Evolutionary conservation across 2,113 vertebrate genomes (phyloP).

Genomic region (Rafetus swinhoei): DNA sequence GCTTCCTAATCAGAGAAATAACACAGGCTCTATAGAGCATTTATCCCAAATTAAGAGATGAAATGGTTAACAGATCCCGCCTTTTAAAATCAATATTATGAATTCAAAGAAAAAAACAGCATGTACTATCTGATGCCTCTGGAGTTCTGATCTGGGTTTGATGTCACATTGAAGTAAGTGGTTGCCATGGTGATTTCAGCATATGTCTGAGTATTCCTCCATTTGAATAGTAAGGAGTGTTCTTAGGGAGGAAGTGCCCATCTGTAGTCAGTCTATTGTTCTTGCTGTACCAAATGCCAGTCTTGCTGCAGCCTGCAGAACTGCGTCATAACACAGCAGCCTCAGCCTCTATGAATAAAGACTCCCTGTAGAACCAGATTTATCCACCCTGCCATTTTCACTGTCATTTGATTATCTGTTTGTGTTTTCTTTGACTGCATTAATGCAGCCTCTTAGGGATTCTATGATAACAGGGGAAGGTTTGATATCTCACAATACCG

Average conservation of each 20-base stretch:
- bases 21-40: slow-evolving; percentile 20
- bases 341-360: slow-evolving; percentile 36
- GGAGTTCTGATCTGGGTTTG: slow-evolving; percentile 66
- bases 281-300: slow-evolving; percentile 21
- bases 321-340: slow-evolving; percentile 55
- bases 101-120: slow-evolving; percentile 67
- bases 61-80: slow-evolving; percentile 65
- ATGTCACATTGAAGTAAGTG: slow-evolving; percentile 69
- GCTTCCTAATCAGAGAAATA: slow-evolving; percentile 24
- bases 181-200: slow-evolving; percentile 81
- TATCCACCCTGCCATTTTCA: slow-evolving; percentile 66
- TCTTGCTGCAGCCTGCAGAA: slow-evolving; percentile 1
- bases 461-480: slow-evolving; percentile 33
- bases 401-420: slow-evolving; percentile 65
- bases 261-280: slow-evolving; percentile 64
- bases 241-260: slow-evolving; percentile 76
- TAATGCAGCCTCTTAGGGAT: slow-evolving; percentile 54
- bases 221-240: slow-evolving; percentile 72
- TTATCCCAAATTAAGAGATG: slow-evolving; percentile 45
- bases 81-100: slow-evolving; percentile 70
- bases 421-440: slow-evolving; percentile 41
- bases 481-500: not conserved
- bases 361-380: slow-evolving; percentile 56
- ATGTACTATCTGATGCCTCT: slow-evolving; percentile 67
- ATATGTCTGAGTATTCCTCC: slow-evolving; percentile 75